phyloP scores from a whole-genome alignment of 2,113 vertebrate species.

The Dinomys branickii region DNA sequence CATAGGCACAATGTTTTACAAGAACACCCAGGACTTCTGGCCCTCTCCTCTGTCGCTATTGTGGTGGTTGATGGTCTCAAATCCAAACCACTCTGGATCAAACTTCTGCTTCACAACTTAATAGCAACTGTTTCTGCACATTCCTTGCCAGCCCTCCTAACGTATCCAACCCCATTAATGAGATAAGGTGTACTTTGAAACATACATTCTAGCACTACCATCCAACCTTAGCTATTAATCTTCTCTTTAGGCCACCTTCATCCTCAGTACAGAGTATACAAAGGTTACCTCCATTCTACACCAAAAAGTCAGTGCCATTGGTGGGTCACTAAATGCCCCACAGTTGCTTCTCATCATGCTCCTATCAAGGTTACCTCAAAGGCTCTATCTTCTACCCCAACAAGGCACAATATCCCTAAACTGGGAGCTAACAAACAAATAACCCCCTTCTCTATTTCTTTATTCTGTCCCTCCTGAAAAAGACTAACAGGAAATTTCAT shows the following conservation, averaged over 20 bases:
- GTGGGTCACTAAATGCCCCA: background rate
- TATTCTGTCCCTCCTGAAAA: background rate
- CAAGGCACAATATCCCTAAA: background rate
- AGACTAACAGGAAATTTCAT: background rate
- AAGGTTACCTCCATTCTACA: background rate
- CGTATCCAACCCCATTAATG: background rate
- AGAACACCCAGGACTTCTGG: background rate
- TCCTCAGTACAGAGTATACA: background rate
- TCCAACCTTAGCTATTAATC: background rate
- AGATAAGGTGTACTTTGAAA: background rate
- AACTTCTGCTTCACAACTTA: background rate
- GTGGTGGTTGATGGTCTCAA: background rate
- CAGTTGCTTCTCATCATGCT: background rate
- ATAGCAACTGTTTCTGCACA: background rate
- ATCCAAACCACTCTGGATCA: background rate
- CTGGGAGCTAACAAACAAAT: background rate
- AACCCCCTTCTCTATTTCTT: background rate
- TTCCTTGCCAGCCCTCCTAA: background rate
- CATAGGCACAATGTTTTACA: background rate
- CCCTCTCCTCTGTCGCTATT: background rate
- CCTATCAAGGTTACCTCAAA: background rate
- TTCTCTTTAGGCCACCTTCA: background rate
- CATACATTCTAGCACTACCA: background rate
- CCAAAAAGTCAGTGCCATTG: background rate
- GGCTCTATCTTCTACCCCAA: background rate